Percentiles rank a stretch among this genome's conserved stretches.
Conservation (phyloP, 2,797 vertebrate species). For the Schizopygopsis malacanthus region DNA sequence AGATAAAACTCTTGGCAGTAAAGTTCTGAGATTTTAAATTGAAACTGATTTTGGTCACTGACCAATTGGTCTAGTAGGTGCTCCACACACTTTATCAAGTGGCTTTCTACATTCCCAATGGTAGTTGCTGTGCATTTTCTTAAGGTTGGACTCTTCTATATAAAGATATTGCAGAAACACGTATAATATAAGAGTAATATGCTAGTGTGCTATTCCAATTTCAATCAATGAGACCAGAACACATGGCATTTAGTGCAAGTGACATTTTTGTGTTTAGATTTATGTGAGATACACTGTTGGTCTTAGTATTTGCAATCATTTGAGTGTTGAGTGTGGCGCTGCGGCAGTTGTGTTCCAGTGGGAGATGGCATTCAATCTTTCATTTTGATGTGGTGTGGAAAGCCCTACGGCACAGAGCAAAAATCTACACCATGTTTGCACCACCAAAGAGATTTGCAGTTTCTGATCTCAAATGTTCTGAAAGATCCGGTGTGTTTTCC, state of each 20-base stretch:
- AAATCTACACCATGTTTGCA: constrained; percentile 12
- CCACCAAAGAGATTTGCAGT: neutral
- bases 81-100: neutral
- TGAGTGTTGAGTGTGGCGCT: neutral
- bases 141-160: neutral
- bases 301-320: constrained; percentile 8
- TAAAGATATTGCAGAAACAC: neutral
- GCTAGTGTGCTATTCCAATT: neutral
- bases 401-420: constrained; percentile 2
- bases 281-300: constrained; percentile 11
- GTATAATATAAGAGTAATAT: neutral
- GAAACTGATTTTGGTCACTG: neutral
- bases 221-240: neutral
- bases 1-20: no score
- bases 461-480: constrained; percentile 20
- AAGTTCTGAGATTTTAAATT: neutral
- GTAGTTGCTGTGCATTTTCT: neutral
- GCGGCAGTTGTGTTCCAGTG: constrained; percentile 5
- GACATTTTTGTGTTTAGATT: constrained; percentile 20
- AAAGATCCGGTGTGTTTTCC: neutral
- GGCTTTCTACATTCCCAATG: neutral
- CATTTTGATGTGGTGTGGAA: constrained; percentile 41
- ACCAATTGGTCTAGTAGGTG: neutral
- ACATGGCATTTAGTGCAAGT: neutral
- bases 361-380: constrained; percentile 22